Evolutionary conservation across 2,113 vertebrate genomes (phyloP), one percentile per base, ranked within the genome.

Genomic region (Casuarius casuarius): DNA sequence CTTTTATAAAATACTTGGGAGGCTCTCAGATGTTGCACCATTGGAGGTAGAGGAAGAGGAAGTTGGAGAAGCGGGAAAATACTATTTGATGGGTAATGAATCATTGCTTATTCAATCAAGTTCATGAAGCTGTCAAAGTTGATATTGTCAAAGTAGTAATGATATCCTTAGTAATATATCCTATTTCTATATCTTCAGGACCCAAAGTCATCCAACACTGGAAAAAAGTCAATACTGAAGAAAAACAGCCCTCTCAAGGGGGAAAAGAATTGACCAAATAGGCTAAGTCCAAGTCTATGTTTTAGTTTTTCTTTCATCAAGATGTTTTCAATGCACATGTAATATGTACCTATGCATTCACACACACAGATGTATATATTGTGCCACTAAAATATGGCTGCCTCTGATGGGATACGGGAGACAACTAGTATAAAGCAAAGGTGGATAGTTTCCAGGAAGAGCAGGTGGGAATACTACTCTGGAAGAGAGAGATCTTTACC

Each of bases 121-220:
- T 94, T 92, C 83, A 84, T 61, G 19, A 81, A 86, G 25, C 21
- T 86, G 51, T 92, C 93, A 83, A 62, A 77, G 51, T 59, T 71
- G 44, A 59, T 81, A 38, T 29, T 79, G 75, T 87, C 84, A 90
- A 74, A 94, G 90, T 42, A 90, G 76, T 90, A 85, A 88, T 85
- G 66, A 75, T 51, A 59, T 73, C 35, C 33, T 74, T 94, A 79
- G 61, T 44, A 92, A 68, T 25, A 82, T 5, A 25, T 72, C 48
- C 21, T 59, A 49, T 68, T 92, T 81, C n/a, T 68, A 5, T 71
- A 76, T 35, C 20, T 76, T 81, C 59, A 44, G 76, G 38, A 80
- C 51, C 11, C 46, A 14, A 73, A 91, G 68, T 71, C n/a, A 40
- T 20, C n/a, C 28, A 86, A 38, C 77, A 48, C 38, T 29, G 40